phyloP scores from a whole-genome alignment of 1,140 invertebrate species.

The Drosophila elegans region DNA sequence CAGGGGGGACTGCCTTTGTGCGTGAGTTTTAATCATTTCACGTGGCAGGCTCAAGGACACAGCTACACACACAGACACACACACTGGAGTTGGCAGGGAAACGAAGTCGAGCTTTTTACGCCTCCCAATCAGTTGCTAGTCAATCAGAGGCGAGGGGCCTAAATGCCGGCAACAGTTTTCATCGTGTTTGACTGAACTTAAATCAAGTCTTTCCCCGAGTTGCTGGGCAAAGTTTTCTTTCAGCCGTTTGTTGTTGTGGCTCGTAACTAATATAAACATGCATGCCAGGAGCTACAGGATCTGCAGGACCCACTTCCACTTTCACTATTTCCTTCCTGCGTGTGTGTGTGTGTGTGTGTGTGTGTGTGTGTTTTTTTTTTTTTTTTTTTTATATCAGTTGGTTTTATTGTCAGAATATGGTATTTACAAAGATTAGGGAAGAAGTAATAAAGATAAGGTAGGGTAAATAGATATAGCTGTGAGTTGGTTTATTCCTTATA shows the following conservation, averaged over 20 bases:
- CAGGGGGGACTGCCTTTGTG: constrained; percentile 5
- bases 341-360: constrained; percentile 47
- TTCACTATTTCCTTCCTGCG: background rate
- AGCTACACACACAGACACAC: no score
- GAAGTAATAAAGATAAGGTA: no score
- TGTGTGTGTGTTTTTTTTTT: no score
- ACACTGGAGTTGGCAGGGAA: constrained; percentile 14
- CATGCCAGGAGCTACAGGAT: constrained; percentile 37
- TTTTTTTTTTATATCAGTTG: no score
- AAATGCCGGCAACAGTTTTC: constrained; percentile 14
- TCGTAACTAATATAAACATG: constrained; percentile 69
- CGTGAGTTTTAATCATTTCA: constrained; percentile 47
- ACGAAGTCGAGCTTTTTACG: constrained; percentile 11
- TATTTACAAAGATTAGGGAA: no score
- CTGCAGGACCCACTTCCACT: no score
- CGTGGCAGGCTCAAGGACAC: constrained; percentile 41
- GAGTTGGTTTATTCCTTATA: no score
- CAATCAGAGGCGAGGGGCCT: constrained; percentile 6
- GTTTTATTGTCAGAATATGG: no score
- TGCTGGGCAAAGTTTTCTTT: constrained; percentile 39
- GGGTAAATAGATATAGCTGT: no score
- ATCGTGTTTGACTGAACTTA: constrained; percentile 21
- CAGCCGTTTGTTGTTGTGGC: constrained; percentile 25
- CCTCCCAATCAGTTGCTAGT: constrained; percentile 32
- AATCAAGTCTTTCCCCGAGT: constrained; percentile 36